Evolutionary conservation across 92 coral and sea anemone genomes (phyloP).

Genomic region (Porites cylindrica): DNA sequence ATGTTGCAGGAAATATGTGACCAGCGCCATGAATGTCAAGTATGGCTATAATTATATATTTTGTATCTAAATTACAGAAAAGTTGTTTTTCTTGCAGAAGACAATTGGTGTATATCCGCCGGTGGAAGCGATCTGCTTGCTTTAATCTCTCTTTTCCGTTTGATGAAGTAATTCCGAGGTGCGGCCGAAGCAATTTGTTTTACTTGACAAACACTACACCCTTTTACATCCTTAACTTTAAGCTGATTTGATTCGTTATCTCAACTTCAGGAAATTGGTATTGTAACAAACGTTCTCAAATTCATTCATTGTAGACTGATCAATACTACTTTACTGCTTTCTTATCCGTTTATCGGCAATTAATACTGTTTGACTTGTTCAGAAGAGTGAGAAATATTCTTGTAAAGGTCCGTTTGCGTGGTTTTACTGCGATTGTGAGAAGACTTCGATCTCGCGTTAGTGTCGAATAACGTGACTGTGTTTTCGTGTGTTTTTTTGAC

Average conservation of each 20-base stretch:
- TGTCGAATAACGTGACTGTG: slow-evolving; percentile 6
- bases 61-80: background rate
- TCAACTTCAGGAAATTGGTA: slow-evolving; percentile 7
- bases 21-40: background rate
- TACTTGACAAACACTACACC: background rate
- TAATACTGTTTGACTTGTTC: background rate
- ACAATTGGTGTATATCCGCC: slow-evolving; percentile 4
- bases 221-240: background rate
- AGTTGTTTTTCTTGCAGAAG: background rate
- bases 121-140: background rate
- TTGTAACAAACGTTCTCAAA: background rate
- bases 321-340: background rate
- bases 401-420: background rate
- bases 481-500: slow-evolving; percentile 27
- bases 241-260: background rate
- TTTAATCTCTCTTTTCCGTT: slow-evolving; percentile 4
- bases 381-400: background rate
- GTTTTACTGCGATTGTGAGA: background rate
- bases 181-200: slow-evolving; percentile 25
- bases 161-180: slow-evolving; percentile 21
- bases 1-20: too few species aligned
- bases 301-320: background rate
- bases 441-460: background rate
- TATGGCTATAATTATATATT: background rate
- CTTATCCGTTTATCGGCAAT: background rate